Evolutionary conservation across 2,113 vertebrate genomes (phyloP), one percentile per base, ranked within the genome.

Genomic region (Pterocles gutturalis): DNA sequence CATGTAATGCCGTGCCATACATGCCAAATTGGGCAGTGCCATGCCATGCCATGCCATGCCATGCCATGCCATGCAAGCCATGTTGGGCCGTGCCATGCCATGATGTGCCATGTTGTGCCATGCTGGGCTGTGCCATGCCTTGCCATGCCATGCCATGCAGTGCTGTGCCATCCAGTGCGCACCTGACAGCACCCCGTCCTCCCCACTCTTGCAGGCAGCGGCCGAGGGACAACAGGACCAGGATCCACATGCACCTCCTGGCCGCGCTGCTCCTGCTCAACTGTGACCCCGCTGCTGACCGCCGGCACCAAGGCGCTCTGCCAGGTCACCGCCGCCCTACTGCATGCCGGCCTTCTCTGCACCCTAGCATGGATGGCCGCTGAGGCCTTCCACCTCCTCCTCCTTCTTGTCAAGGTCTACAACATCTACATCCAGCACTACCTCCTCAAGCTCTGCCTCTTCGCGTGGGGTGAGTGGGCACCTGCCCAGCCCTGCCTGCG

Each of bases 381-480:
- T 2, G 86, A 80, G 16, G 67, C 73, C 48, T 91, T 94, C 65
- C 77, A 87, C 58, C 58, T 83, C 60, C 29, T 78, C 17, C 77
- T 90, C 62, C 87, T 87, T 62, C 7, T 93, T 16, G 1, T 86
- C 71, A 94, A 87, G 71, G 92, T 90, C 83, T 87, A 87, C 71
- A 83, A 87, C 6, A 2, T 87, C 70, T 78, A 87, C 14, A 33
- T 83, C 38, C 77, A 28, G 62, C 70, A 36, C 26, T 87, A 82
- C 87, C 64, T 90, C 34, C 71, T 94, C 38, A 87, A 90, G 83
- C 83, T 94, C 64, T 83, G 58, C 46, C n/a, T 90, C 58, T 87
- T 65, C 1, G 33, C 60, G 7, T 93, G 86, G 91, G 85, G 91
- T 93, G 66, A 93, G 86, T 38, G 28, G 41, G 24, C 28, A 31